Base-by-base conservation (phyloP, 2,888 invertebrate genomes). In the Cephus nigrinus region DNA sequence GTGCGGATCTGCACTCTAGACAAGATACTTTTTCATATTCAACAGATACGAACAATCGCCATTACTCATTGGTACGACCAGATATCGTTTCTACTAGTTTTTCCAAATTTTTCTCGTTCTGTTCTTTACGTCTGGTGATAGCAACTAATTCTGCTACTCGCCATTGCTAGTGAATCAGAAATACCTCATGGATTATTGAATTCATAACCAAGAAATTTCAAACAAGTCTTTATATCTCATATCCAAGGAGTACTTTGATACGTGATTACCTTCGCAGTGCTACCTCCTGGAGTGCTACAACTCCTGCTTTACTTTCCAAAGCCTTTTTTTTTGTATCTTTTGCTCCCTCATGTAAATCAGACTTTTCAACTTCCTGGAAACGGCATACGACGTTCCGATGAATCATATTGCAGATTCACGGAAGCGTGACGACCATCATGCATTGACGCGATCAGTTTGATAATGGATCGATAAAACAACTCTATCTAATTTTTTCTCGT, bases 21-120 rank as follows among this genome's bases (percentile, higher is more conserved):
- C 77, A 79, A 80, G 79, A 80, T 79, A 81, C 83, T 81, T 81
- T 82, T 81, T 81, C 68, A 81, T 79, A 77, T 81, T 81, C 76
- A 80, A 77, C 77, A 32, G 33, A 33, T 73, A 33, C n/a, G 73
- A 75, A 72, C 55, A 72, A 73, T 76, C 69, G 75, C 79, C 5
- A 12, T 76, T 36, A 55, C 55, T 68, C 55, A 55, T 23, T 55
- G 23, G 55, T 55, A 55, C 9, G 23, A 23, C 23, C 9, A 15
- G 40, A 55, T 55, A 23, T 55, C 9, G 23, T 55, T 55, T 55
- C 9, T 55, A 55, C 55, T 23, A 23, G 55, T 9, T 23, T 55
- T 55, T 55, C 1, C 9, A 55, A 55, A 55, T 9, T 23, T 15
- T 55, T 55, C 23, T 23, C 23, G 55, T 55, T 55, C 23, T 9